These are phyloP conservation scores for Acronicta alni DNA, from an alignment of 2,888 invertebrate genomes.

Conservation along the genomic window DNA sequence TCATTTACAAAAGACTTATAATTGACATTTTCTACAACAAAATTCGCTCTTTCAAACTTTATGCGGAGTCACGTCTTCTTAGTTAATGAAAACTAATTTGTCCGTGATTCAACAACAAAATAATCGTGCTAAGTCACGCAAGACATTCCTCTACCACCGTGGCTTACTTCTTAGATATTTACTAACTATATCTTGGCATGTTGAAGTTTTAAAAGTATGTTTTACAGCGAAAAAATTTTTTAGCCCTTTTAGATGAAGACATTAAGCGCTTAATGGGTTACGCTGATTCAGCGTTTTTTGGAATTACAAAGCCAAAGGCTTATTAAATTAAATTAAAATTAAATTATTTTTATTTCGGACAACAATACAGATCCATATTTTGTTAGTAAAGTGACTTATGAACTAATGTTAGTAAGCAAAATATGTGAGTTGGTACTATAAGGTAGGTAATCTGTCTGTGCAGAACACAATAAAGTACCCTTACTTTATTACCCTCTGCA, in stretches of 20 bases:
- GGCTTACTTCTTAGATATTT: constrained; percentile 24
- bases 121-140: constrained; percentile 51
- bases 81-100: constrained; percentile 60
- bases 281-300: constrained; percentile 9
- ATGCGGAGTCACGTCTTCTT: constrained; percentile 2
- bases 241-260: constrained; percentile 3
- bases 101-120: constrained; percentile 56
- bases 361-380: too few relatives aligned
- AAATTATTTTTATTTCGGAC: too few relatives aligned
- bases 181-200: not conserved
- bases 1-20: not conserved
- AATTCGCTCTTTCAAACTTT: not conserved
- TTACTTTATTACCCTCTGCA: too few relatives aligned
- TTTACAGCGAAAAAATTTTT: constrained; percentile 5
- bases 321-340: too few relatives aligned
- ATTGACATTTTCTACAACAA: not conserved
- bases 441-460: too few relatives aligned
- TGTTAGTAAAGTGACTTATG: too few relatives aligned
- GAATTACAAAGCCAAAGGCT: not conserved
- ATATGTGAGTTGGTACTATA: too few relatives aligned
- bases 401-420: too few relatives aligned
- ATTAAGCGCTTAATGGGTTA: constrained; percentile 1
- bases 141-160: constrained; percentile 26
- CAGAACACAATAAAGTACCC: too few relatives aligned
- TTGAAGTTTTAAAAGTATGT: constrained; percentile 1